Conservation (phyloP, 2,113 vertebrate species). For the Lophochroa leadbeateri region DNA sequence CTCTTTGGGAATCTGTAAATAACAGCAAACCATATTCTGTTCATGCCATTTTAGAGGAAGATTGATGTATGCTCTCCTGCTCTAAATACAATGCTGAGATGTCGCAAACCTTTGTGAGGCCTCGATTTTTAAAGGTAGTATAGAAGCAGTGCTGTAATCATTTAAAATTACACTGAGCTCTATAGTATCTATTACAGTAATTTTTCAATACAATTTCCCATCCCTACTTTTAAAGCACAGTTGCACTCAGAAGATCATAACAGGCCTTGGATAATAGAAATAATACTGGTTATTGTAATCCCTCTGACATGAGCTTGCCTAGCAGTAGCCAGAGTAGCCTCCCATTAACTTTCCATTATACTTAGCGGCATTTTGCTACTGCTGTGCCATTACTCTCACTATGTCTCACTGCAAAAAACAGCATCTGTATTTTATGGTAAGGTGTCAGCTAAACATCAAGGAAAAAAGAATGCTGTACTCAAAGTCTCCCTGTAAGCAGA, state of each 20-base stretch:
- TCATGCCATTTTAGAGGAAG: neutral
- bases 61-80: neutral
- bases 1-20: conserved; percentile 4
- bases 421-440: neutral
- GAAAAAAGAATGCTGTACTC: neutral
- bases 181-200: conserved; percentile 11
- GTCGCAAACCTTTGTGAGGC: neutral
- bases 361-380: neutral
- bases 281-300: conserved; percentile 50
- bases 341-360: conserved; percentile 45
- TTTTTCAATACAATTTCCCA: conserved; percentile 52
- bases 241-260: conserved; percentile 40
- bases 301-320: conserved; percentile 1
- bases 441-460: neutral
- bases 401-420: neutral
- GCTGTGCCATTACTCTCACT: neutral
- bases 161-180: conserved; percentile 15
- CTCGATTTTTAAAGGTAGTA: conserved; percentile 4
- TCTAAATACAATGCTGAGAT: neutral
- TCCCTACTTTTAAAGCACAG: conserved; percentile 18
- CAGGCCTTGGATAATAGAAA: conserved; percentile 46
- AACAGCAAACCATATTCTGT: neutral
- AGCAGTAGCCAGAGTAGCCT: conserved; percentile 3
- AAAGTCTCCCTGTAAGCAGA: neutral
- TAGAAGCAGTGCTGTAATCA: conserved; percentile 20